These are phyloP conservation scores for Entomyzon cyanotis DNA, from an alignment of 2,113 vertebrate species.

Conservation along the genomic window DNA sequence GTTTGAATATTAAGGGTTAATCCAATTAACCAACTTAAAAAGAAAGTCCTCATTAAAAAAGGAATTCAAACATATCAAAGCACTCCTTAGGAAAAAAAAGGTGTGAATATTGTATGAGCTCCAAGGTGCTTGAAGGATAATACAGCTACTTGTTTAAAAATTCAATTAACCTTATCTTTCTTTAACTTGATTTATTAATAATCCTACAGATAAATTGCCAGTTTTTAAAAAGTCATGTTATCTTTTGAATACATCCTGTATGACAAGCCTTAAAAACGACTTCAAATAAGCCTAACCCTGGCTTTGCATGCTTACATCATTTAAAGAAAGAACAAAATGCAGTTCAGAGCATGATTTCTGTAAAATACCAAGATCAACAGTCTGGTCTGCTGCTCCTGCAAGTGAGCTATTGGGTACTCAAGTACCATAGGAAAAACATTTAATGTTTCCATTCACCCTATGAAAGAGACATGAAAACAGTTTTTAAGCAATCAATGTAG, in stretches of 20 bases:
- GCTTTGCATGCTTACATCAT: conserved; percentile 32
- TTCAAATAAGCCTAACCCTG: conserved; percentile 34
- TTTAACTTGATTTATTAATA: conserved; percentile 77
- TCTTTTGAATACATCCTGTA: conserved; percentile 63
- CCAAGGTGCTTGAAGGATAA: conserved; percentile 75
- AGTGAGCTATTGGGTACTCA: conserved; percentile 48
- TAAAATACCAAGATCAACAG: conserved; percentile 20
- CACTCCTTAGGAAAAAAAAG: conserved; percentile 48
- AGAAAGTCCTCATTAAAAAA: conserved; percentile 55
- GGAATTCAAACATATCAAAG: conserved; percentile 70
- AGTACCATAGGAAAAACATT: conserved; percentile 47
- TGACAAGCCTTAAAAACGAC: conserved; percentile 61
- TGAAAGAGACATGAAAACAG: conserved; percentile 6
- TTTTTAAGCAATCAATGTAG: conserved; percentile 42
- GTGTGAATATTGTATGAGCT: conserved; percentile 70
- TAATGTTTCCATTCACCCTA: conserved; percentile 31
- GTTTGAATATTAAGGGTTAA: conserved; percentile 45
- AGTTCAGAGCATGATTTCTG: conserved; percentile 32
- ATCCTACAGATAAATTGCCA: conserved; percentile 68
- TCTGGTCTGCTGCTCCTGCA: neutral
- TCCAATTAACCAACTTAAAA: conserved; percentile 52
- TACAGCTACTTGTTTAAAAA: conserved; percentile 74
- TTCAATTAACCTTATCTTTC: conserved; percentile 79
- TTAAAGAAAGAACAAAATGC: conserved; percentile 49
- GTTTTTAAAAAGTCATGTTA: conserved; percentile 68